A percentile compares a stretch with the other conserved stretches of the same genome.
phyloP scores from a whole-genome alignment of 2,113 vertebrate genomes.

The Campylomormyrus tamandua region DNA sequence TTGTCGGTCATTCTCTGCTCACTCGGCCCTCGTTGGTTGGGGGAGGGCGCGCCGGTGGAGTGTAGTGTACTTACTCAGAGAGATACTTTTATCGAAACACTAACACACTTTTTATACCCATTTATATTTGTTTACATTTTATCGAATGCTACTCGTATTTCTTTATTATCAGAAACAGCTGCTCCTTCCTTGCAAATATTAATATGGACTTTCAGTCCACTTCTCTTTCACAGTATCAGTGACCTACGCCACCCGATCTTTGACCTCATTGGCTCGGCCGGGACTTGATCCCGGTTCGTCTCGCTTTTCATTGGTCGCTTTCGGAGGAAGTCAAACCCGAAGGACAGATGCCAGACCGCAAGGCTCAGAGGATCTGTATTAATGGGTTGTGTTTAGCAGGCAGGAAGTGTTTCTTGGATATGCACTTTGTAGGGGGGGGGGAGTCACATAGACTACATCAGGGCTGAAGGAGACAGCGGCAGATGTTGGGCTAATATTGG shows the following conservation, averaged over 20 bases:
- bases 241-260: not conserved
- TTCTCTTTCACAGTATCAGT: not conserved
- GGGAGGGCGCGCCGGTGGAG: not conserved
- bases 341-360: not conserved
- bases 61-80: not conserved
- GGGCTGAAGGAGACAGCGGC: slow-evolving; percentile 12
- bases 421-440: not conserved
- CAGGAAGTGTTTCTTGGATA: not conserved
- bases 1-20: not conserved
- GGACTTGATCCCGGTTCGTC: not conserved
- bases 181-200: not conserved
- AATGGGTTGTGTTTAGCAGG: not conserved
- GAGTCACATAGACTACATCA: too few species aligned
- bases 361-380: not conserved
- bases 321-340: not conserved
- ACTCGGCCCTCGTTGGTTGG: not conserved
- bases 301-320: not conserved
- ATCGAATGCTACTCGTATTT: not conserved
- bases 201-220: not conserved
- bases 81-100: not conserved
- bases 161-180: not conserved
- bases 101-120: not conserved
- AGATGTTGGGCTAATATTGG: not conserved
- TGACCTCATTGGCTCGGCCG: not conserved
- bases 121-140: not conserved